Evolutionary conservation across 2,888 invertebrate genomes (phyloP), one percentile per base, ranked within the genome.

Genomic region (Lissocephala sabroskyi): DNA sequence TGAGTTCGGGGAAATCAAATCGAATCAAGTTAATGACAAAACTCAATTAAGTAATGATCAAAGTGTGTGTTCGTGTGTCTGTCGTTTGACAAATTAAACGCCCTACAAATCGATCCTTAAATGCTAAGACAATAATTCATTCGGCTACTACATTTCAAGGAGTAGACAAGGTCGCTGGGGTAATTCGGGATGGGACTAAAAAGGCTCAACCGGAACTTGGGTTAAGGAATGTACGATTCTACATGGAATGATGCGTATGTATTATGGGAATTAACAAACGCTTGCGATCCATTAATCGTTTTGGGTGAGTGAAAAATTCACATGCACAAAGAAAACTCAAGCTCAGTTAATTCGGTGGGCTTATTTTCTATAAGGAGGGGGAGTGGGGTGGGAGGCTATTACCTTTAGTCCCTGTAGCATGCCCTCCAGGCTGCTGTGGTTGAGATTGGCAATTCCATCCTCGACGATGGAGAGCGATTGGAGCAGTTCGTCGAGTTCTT

Each of bases 391-490:
- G n/a, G n/a, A n/a, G n/a, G n/a, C n/a, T n/a, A n/a, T 91, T 86
- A 93, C 93, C 90, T 87, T 87, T 35, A 93, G 86, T 63, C 90
- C 90, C 42, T 87, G 85, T 62, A 91, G 87, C 91, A 93, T 92
- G 45, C 89, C 87, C 60, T 89, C 88, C 67, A 92, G 88, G 81
- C 89, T 92, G 80, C 89, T 89, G 62, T 88, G 87, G 13, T 93
- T 92, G 63, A 93, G 87, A 78, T 88, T 88, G 49, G 88, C 87
- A 65, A 92, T 88, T 64, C 87, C 87, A 58, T 87, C 87, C 86
- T 93, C 92, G 57, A 91, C 88, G 64, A 86, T 86, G 66, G 87
- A 87, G 63, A 93, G 87, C 74, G 90, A 89, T 82, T 87, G 87
- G 71, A 90, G 89, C 70, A 93, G 87, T 79, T 87, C 88, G 83